These are phyloP conservation scores for Ophion costatus DNA, from an alignment of 2,888 invertebrate genomes.

Conservation along the genomic window DNA sequence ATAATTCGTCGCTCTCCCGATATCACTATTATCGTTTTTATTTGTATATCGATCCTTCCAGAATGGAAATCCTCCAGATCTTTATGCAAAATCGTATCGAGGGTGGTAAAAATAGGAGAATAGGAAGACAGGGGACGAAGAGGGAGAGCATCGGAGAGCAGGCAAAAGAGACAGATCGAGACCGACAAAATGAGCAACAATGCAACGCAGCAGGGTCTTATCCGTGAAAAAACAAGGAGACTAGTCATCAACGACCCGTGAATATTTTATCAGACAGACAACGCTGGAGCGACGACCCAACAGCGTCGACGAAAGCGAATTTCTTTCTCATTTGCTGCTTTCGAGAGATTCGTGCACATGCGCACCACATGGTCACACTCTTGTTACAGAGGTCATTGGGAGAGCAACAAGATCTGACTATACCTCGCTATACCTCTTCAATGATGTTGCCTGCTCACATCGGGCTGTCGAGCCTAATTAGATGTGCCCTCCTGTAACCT, in stretches of 20 bases:
- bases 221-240: conserved; percentile 63
- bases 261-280: conserved; percentile 53
- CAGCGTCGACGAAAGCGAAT: conserved; percentile 13
- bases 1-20: no score
- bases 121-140: no score
- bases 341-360: background rate
- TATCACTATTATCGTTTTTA: no score
- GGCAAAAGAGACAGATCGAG: background rate
- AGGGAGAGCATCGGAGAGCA: no score
- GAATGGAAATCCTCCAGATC: no score
- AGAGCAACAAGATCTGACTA: no score
- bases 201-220: conserved; percentile 34
- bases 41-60: no score
- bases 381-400: background rate
- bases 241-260: conserved; percentile 66
- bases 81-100: no score
- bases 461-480: no score
- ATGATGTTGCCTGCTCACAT: no score
- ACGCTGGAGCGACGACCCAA: conserved; percentile 28
- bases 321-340: conserved; percentile 5
- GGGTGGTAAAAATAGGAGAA: no score
- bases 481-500: no score
- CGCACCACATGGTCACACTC: background rate
- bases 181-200: conserved; percentile 15
- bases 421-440: background rate